A percentile compares a stretch with the other conserved stretches of the same genome.
phyloP scores from a whole-genome alignment of 2,888 invertebrate genomes.

The Taphrorychus bicolor region DNA sequence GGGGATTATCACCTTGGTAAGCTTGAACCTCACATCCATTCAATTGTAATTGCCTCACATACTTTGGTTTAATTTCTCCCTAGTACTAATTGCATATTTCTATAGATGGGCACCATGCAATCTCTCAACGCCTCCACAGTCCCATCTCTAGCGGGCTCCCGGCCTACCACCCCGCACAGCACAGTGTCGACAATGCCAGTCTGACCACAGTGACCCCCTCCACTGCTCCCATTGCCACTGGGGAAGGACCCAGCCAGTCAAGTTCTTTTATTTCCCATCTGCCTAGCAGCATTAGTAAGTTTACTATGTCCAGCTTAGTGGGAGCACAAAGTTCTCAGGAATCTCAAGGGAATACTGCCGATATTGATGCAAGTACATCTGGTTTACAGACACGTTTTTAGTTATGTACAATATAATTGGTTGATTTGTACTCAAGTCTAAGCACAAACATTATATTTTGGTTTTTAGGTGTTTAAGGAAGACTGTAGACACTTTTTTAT shows the following conservation, averaged over 20 bases:
- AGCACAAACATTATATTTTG: neutral
- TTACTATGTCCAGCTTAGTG: constrained; percentile 31
- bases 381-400: neutral
- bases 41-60: neutral
- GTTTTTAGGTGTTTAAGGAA: neutral
- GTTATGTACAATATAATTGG: no score
- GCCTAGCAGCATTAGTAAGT: constrained; percentile 35
- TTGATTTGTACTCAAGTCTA: no score
- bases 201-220: constrained; percentile 33
- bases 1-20: constrained; percentile 50
- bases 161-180: constrained; percentile 90
- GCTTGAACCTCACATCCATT: constrained; percentile 26
- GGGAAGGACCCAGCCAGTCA: constrained; percentile 34
- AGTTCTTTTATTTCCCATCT: constrained; percentile 40
- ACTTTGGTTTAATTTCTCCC: neutral
- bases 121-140: constrained; percentile 83
- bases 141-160: constrained; percentile 86
- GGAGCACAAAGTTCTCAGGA: constrained; percentile 17
- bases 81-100: no score
- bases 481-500: no score
- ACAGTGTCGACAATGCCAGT: constrained; percentile 88
- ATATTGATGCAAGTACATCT: neutral
- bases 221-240: constrained; percentile 15
- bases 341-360: constrained; percentile 7
- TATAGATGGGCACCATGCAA: constrained; percentile 89